Conservation (phyloP, 2,113 vertebrate species). For the Petaurus breviceps region DNA sequence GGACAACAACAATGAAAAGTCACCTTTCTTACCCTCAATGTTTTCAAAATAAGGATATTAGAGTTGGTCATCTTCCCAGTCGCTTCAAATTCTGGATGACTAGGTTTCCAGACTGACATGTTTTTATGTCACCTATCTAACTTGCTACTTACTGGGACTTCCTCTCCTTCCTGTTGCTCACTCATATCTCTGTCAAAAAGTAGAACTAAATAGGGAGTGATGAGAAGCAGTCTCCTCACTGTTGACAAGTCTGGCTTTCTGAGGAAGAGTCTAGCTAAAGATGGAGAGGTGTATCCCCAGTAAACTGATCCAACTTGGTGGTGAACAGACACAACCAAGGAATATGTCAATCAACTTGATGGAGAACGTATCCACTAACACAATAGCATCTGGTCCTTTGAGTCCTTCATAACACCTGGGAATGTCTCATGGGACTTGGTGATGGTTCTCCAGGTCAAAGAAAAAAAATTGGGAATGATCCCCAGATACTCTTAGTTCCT, state of each 20-base stretch:
- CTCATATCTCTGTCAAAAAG: neutral
- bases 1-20: neutral
- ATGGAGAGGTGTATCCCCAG: neutral
- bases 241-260: neutral
- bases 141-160: neutral
- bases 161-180: neutral
- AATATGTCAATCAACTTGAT: neutral
- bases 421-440: neutral
- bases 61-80: neutral
- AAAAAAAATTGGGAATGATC: neutral
- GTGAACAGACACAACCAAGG: neutral
- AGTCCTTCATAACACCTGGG: neutral
- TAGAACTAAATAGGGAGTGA: neutral
- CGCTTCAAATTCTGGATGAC: neutral
- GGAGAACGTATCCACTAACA: neutral
- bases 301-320: neutral
- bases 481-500: neutral
- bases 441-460: neutral
- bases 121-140: neutral
- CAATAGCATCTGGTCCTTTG: neutral
- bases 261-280: neutral
- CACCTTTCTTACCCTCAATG: neutral
- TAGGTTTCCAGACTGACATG: neutral
- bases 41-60: neutral
- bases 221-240: neutral